Conservation (phyloP, 2,888 invertebrate genomes). For the Thumatha senex region DNA sequence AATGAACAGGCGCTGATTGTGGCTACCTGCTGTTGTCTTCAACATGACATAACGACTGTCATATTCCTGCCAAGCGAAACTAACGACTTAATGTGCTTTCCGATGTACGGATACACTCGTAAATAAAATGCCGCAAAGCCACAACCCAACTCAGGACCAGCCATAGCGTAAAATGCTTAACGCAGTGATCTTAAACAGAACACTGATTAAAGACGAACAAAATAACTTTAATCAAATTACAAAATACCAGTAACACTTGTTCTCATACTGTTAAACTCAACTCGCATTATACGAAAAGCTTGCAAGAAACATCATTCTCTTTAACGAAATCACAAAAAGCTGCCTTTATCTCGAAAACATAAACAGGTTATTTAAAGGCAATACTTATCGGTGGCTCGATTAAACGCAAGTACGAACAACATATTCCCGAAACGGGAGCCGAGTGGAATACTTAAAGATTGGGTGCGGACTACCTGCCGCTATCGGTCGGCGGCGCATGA, state of each 20-base stretch:
- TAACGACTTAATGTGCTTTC: too few relatives aligned
- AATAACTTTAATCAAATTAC: background rate
- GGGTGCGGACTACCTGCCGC: conserved; percentile 49
- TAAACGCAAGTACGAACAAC: conserved; percentile 27
- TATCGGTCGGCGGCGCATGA: conserved; percentile 21
- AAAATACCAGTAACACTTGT: background rate
- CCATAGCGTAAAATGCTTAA: too few relatives aligned
- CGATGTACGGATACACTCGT: too few relatives aligned
- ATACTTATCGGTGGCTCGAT: conserved; percentile 10
- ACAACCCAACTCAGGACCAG: too few relatives aligned
- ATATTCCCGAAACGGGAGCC: conserved; percentile 31
- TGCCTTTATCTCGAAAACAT: conserved; percentile 13
- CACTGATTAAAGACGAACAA: background rate
- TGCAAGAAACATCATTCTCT: background rate
- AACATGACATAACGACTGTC: too few relatives aligned
- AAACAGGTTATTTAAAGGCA: conserved; percentile 14
- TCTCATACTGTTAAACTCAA: background rate
- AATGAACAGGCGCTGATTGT: too few relatives aligned
- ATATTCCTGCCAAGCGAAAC: too few relatives aligned
- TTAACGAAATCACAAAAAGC: conserved; percentile 5
- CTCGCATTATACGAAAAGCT: background rate
- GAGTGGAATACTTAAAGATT: conserved; percentile 41
- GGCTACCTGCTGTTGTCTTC: too few relatives aligned
- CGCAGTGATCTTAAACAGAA: too few relatives aligned
- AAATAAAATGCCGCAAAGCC: too few relatives aligned